These are phyloP conservation scores for Spodoptera picta DNA, from an alignment of 2,888 invertebrate genomes.

Conservation along the genomic window DNA sequence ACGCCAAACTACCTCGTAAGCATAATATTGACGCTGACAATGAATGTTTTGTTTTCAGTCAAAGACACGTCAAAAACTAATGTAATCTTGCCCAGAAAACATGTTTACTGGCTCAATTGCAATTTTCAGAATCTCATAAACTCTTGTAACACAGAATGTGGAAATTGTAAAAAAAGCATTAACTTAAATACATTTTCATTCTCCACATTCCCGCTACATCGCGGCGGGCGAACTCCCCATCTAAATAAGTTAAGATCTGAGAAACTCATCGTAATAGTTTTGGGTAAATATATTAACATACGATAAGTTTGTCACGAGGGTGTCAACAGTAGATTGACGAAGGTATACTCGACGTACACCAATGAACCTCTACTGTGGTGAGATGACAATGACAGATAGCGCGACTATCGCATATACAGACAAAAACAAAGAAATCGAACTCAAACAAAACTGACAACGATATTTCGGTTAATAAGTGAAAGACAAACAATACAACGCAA, in stretches of 20 bases:
- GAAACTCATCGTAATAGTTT: conserved; percentile 37
- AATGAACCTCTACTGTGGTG: conserved; percentile 22
- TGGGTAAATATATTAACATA: conserved; percentile 38
- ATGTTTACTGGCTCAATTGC: conserved; percentile 3
- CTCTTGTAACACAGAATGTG: neutral
- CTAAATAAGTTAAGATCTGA: conserved; percentile 33
- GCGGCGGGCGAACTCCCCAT: conserved; percentile 7
- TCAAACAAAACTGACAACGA: conserved; percentile 7
- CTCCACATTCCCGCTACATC: conserved; percentile 14
- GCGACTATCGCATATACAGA: conserved; percentile 21
- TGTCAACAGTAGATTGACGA: conserved; percentile 52
- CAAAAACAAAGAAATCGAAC: conserved; percentile 21
- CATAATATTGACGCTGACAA: neutral
- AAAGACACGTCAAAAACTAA: neutral
- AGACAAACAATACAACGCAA: neutral
- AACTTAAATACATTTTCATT: neutral
- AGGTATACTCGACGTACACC: conserved; percentile 38
- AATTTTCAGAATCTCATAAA: conserved; percentile 5
- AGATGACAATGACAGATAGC: conserved; percentile 37
- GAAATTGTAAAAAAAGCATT: conserved; percentile 12
- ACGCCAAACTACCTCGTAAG: conserved; percentile 1
- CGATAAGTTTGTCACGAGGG: conserved; percentile 45
- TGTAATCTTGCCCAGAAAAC: neutral
- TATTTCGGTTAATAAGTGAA: conserved; percentile 1
- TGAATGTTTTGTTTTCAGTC: neutral